Evolutionary conservation across 2,888 invertebrate genomes (phyloP).

Genomic region (Drosophila mercatorum): DNA sequence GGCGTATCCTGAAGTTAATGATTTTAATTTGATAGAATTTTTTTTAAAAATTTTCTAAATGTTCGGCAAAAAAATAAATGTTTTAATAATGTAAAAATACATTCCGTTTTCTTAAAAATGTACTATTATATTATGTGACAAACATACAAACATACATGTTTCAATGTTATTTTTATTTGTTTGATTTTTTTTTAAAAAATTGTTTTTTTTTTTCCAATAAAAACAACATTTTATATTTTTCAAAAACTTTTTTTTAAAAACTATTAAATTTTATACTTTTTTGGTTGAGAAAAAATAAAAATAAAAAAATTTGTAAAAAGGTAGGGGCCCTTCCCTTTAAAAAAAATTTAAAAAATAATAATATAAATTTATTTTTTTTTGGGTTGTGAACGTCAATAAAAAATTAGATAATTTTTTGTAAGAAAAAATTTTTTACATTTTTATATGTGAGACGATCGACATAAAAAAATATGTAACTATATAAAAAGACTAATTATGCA

Average conservation of each 20-base stretch:
- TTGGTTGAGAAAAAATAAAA: slow-evolving; percentile 4
- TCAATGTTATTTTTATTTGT: slow-evolving; percentile 17
- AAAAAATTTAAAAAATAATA: too few species aligned
- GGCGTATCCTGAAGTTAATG: slow-evolving; percentile 81
- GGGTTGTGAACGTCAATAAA: neutral
- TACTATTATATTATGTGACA: neutral
- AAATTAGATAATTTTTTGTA: neutral
- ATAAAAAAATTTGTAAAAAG: slow-evolving; percentile 6
- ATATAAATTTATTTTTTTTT: too few species aligned
- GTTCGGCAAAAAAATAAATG: neutral
- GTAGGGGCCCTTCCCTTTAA: too few species aligned
- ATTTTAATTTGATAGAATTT: slow-evolving; percentile 32
- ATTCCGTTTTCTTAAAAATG: slow-evolving; percentile 20
- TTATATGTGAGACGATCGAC: slow-evolving; percentile 27
- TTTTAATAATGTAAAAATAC: slow-evolving; percentile 11
- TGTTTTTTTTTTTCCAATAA: neutral
- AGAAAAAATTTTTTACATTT: neutral
- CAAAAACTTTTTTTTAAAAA: too few species aligned
- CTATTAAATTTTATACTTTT: slow-evolving; percentile 15
- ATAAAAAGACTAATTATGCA: slow-evolving; percentile 21
- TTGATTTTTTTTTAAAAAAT: slow-evolving; percentile 12
- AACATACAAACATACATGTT: too few species aligned
- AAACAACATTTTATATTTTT: slow-evolving; percentile 7
- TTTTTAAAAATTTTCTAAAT: slow-evolving; percentile 16
- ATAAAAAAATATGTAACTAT: slow-evolving; percentile 7